These are phyloP conservation scores for Thrips palmi DNA, from an alignment of 1,140 invertebrate species.

Conservation along the genomic window DNA sequence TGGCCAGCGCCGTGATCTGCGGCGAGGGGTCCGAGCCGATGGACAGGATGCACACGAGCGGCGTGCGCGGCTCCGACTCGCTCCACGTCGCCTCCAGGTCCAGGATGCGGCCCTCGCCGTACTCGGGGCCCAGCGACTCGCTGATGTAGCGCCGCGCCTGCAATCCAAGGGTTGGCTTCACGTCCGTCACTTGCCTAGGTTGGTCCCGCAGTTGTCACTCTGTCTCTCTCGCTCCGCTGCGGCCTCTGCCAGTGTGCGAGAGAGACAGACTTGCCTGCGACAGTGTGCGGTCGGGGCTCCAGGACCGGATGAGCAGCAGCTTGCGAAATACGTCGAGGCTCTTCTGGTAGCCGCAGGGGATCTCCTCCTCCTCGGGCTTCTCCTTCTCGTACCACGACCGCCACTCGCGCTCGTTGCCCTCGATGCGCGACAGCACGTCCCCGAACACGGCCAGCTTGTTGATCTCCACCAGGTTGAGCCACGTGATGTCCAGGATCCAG, in stretches of 20 bases:
- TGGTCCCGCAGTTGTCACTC: too few relatives aligned
- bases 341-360: slow-evolving; percentile 82
- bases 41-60: slow-evolving; percentile 82
- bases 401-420: slow-evolving; percentile 77
- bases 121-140: slow-evolving; percentile 78
- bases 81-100: slow-evolving; percentile 79
- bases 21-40: slow-evolving; percentile 90
- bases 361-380: slow-evolving; percentile 74
- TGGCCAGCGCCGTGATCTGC: slow-evolving; percentile 76
- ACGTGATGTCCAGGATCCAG: slow-evolving; percentile 92
- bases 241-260: too few relatives aligned
- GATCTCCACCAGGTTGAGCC: slow-evolving; percentile 91
- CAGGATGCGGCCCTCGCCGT: slow-evolving; percentile 79
- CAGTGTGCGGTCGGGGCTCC: slow-evolving; percentile 90
- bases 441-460: slow-evolving; percentile 70
- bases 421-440: slow-evolving; percentile 65
- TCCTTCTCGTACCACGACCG: slow-evolving; percentile 87
- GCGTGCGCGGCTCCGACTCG: slow-evolving; percentile 73
- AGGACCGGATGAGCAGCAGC: slow-evolving; percentile 74
- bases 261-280: too few relatives aligned
- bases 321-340: slow-evolving; percentile 78
- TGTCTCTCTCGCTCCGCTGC: too few relatives aligned
- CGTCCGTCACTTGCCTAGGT: too few relatives aligned
- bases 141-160: too few relatives aligned
- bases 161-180: too few relatives aligned